These are phyloP conservation scores for Dasyurus viverrinus DNA, from an alignment of 2,113 vertebrate genomes.

Conservation along the genomic window DNA sequence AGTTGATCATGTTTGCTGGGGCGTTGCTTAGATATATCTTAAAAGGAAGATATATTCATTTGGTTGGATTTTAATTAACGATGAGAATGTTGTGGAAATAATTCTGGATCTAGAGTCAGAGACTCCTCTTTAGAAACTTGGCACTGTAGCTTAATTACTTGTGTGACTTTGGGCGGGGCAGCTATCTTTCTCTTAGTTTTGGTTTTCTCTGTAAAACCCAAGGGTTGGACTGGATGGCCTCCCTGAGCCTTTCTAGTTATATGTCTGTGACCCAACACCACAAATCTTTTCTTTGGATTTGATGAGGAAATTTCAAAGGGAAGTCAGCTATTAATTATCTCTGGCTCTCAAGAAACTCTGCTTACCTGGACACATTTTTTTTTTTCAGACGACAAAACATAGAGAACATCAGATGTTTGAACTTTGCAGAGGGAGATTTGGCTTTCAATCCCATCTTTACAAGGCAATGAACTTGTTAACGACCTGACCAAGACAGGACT, in stretches of 20 bases:
- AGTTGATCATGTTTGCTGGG: not conserved
- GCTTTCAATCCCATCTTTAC: not conserved
- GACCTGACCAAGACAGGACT: not conserved
- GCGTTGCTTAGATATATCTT: not conserved
- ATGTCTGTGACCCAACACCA: not conserved
- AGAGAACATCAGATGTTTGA: not conserved
- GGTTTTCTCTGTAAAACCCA: not conserved
- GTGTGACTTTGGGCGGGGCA: not conserved
- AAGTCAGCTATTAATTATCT: slow-evolving; percentile 38
- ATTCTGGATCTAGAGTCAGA: not conserved
- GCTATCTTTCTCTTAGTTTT: not conserved
- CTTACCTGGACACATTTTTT: not conserved
- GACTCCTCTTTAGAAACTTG: not conserved
- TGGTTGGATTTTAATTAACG: slow-evolving; percentile 2
- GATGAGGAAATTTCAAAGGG: slow-evolving; percentile 46
- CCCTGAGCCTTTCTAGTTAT: not conserved
- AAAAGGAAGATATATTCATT: not conserved
- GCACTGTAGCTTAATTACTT: not conserved
- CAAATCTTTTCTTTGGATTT: slow-evolving; percentile 32
- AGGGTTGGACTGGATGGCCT: not conserved
- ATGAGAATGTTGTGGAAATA: not conserved
- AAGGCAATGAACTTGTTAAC: not conserved
- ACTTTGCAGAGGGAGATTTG: not conserved
- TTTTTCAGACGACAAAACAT: not conserved
- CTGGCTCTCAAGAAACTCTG: not conserved